phyloP scores from a whole-genome alignment of 2,113 vertebrate species.

The Misgurnus mizolepis region DNA sequence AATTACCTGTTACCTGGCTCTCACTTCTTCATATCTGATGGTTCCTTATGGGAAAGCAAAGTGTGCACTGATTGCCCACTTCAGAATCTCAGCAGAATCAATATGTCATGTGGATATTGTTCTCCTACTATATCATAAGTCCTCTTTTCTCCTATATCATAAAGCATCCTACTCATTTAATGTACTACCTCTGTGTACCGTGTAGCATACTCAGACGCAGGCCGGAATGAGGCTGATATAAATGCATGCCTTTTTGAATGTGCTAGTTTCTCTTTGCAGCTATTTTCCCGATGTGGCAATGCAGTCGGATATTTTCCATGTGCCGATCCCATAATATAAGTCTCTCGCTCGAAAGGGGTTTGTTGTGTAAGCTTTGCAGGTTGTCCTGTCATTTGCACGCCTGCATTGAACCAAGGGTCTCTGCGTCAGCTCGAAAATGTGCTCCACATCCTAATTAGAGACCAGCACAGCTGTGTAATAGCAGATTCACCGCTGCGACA shows the following conservation, averaged over 20 bases:
- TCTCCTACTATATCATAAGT: too few relatives aligned
- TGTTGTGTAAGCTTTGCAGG: conserved; percentile 42
- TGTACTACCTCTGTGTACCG: too few relatives aligned
- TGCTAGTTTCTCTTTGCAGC: neutral
- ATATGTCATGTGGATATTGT: too few relatives aligned
- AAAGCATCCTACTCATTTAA: too few relatives aligned
- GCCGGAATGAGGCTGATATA: too few relatives aligned
- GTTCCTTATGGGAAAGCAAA: too few relatives aligned
- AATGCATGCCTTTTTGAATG: neutral
- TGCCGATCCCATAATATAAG: conserved; percentile 44
- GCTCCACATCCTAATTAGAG: conserved; percentile 75
- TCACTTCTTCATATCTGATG: too few relatives aligned
- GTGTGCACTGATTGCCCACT: too few relatives aligned
- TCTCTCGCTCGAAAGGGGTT: conserved; percentile 42
- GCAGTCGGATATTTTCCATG: conserved; percentile 30
- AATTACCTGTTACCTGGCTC: too few relatives aligned
- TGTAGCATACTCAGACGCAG: too few relatives aligned
- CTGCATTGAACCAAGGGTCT: conserved; percentile 74
- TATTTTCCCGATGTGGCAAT: neutral
- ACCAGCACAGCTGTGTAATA: conserved; percentile 47
- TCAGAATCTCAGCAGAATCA: too few relatives aligned
- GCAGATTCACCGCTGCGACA: conserved; percentile 53
- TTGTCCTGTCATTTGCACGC: conserved; percentile 71
- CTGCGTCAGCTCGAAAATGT: conserved; percentile 72
- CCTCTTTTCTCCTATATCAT: too few relatives aligned